These are phyloP conservation scores for Rhynchonycteris naso DNA, from an alignment of 2,797 vertebrate genomes.

Conservation along the genomic window DNA sequence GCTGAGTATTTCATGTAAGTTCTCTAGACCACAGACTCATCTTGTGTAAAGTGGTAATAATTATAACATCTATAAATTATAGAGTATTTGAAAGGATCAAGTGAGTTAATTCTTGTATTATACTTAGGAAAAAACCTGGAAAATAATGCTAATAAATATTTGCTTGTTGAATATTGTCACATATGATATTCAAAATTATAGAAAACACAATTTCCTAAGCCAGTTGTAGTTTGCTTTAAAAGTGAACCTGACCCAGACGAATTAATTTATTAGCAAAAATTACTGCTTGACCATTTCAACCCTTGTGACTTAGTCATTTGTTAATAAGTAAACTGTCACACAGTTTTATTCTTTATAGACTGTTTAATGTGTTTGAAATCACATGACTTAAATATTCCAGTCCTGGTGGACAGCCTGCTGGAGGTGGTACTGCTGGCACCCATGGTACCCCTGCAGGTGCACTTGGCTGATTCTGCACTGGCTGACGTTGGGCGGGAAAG, in stretches of 20 bases:
- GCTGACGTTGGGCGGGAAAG: slow-evolving; percentile 62
- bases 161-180: not conserved
- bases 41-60: not conserved
- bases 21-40: not conserved
- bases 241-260: not conserved
- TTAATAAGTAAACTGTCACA: not conserved
- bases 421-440: slow-evolving; percentile 86
- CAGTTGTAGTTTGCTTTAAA: slow-evolving; percentile 50
- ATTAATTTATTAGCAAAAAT: not conserved
- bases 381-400: slow-evolving; percentile 95
- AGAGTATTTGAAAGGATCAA: not conserved
- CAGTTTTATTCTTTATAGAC: not conserved
- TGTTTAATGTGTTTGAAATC: slow-evolving; percentile 41
- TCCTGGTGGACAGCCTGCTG: slow-evolving; percentile 92
- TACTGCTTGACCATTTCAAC: not conserved
- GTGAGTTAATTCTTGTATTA: not conserved
- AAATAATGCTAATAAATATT: slow-evolving; percentile 5
- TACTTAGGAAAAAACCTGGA: not conserved
- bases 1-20: not conserved
- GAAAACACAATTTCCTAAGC: not conserved
- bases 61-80: not conserved
- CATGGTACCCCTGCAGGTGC: slow-evolving; percentile 45
- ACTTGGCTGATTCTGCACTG: slow-evolving; percentile 60
- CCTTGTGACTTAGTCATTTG: not conserved
- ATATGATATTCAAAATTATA: slow-evolving; percentile 3